phyloP scores from a whole-genome alignment of 2,797 vertebrate genomes.

The Notamacropus eugenii region DNA sequence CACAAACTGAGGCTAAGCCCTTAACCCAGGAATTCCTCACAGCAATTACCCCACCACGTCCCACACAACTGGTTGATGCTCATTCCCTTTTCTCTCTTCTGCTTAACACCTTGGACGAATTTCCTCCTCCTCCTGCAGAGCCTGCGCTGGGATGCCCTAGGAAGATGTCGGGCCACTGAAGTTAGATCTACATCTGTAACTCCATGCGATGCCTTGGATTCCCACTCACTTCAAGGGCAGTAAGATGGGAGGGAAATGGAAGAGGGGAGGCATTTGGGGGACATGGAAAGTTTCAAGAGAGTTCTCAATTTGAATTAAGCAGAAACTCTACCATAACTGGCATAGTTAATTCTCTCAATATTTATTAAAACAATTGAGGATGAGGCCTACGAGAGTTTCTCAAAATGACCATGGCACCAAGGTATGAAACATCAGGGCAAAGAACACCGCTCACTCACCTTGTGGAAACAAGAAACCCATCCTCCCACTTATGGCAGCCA shows the following conservation, averaged over 20 bases:
- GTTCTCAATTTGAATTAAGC: background rate
- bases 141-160: background rate
- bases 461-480: background rate
- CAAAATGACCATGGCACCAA: background rate
- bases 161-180: background rate
- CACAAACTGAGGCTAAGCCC: background rate
- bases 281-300: background rate
- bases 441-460: background rate
- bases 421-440: background rate
- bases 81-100: background rate
- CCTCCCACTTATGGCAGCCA: constrained; percentile 4
- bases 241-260: background rate
- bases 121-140: background rate
- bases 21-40: background rate
- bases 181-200: background rate
- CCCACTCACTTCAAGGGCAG: background rate
- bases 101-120: background rate
- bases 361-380: background rate
- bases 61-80: background rate
- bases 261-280: background rate
- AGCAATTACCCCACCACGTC: background rate
- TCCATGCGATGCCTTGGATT: background rate
- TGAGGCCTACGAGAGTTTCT: background rate
- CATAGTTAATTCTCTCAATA: background rate
- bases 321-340: background rate